Evolutionary conservation across 2,888 invertebrate species (phyloP), one percentile per base, ranked within the genome.

Genomic region (Stenotaenia linearis): DNA sequence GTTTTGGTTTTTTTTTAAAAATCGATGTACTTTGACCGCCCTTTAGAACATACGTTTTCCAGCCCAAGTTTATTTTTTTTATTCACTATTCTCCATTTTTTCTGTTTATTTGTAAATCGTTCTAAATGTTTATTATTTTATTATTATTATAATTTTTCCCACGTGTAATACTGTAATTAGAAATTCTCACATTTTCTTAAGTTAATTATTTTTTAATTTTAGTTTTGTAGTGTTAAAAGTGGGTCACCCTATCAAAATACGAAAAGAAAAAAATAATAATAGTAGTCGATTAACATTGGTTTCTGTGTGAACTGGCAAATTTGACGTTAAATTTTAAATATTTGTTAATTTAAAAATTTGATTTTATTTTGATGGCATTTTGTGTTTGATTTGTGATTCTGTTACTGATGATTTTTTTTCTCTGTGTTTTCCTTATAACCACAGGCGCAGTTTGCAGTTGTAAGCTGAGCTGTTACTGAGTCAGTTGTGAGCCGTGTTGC

Each of bases 361-460:
- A 12, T 18, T 74, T 74, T n/a, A n/a, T n/a, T n/a, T n/a, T 74
- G 5, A 74, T 74, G 9, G 9, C 4, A 7, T 10, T 74, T 74
- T 74, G 23, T 76, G 30, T 76, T 56, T 28, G 30, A 28, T 10
- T 28, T 76, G 35, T 32, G 6, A 32, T 37, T n/a, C 21, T 77
- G 77, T 77, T 32, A 75, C 79, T 80, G 75, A 79, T 69, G 75
- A 50, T 79, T 21, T 79, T 80, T 80, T 80, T 80, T 80, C 76
- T 80, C 80, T 80, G 79, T 80, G 50, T 80, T 77, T 80, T 79
- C 56, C 78, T 75, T 79, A 75, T 80, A 45, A 80, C 75, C 75
- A 79, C 80, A 80, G 80, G 80, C 80, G 80, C 78, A 75, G 78
- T 79, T 35, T 80, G 75, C 77, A 50, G 78, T 77, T 78, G 80